Conservation (phyloP, 2,113 vertebrate species). For the western clawed frog (Xenopus tropicalis) region UCB_Xtro_10.0 CM004448.2:57349001-57349500, state of each 20-base stretch:
- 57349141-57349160: slow-evolving; percentile 94
- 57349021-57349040: too few species aligned
- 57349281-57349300: neutral
- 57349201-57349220: accelerated
- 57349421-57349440: too few species aligned
- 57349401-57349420: too few species aligned
- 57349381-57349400: too few species aligned
- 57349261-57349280: too few species aligned
- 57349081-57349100: neutral
- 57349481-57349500: too few species aligned
- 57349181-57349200: too few species aligned
- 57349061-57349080: neutral
- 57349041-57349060: neutral
- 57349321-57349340: slow-evolving; percentile 39
- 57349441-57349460: too few species aligned
- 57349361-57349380: neutral
- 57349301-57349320: slow-evolving; percentile 52
- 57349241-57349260: neutral
- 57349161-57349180: slow-evolving; percentile 88
- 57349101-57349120: slow-evolving; percentile 23
- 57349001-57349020: too few species aligned
- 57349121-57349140: slow-evolving; percentile 85
- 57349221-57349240: neutral
- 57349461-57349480: too few species aligned
- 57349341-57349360: neutral